These are phyloP conservation scores for Parascotia fuliginaria DNA, from an alignment of 2,888 invertebrate species.

Conservation along the genomic window DNA sequence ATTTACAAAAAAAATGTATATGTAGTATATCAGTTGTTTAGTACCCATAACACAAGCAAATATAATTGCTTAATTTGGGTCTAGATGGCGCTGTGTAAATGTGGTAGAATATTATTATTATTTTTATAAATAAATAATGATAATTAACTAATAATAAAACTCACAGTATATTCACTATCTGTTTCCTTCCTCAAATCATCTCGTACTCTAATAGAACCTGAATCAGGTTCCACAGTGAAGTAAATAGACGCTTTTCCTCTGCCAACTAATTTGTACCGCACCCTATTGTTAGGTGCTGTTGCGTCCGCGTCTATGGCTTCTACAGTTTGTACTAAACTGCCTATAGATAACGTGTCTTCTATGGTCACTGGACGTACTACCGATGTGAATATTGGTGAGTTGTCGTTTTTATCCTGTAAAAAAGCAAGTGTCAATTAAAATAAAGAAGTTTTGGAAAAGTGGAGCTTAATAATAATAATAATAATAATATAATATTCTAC, in stretches of 20 bases:
- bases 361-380: constrained; percentile 93
- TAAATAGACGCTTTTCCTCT: constrained; percentile 93
- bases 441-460: too few species aligned
- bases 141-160: too few species aligned
- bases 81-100: too few species aligned
- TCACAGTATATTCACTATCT: constrained; percentile 94
- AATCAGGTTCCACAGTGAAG: constrained; percentile 94
- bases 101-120: too few species aligned
- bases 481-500: too few species aligned
- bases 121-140: too few species aligned
- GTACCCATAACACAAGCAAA: too few species aligned
- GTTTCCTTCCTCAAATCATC: constrained; percentile 94
- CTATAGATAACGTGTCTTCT: constrained; percentile 93
- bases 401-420: constrained; percentile 93
- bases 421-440: not conserved
- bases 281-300: constrained; percentile 93
- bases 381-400: constrained; percentile 94
- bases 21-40: too few species aligned
- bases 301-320: constrained; percentile 94
- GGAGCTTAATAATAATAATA: too few species aligned
- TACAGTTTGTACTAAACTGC: constrained; percentile 91
- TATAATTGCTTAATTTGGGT: too few species aligned
- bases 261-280: constrained; percentile 92
- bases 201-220: constrained; percentile 91
- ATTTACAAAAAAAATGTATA: too few species aligned